These are phyloP conservation scores for Taxidea taxus DNA, from an alignment of 2,113 vertebrate genomes.

Conservation along the genomic window DNA sequence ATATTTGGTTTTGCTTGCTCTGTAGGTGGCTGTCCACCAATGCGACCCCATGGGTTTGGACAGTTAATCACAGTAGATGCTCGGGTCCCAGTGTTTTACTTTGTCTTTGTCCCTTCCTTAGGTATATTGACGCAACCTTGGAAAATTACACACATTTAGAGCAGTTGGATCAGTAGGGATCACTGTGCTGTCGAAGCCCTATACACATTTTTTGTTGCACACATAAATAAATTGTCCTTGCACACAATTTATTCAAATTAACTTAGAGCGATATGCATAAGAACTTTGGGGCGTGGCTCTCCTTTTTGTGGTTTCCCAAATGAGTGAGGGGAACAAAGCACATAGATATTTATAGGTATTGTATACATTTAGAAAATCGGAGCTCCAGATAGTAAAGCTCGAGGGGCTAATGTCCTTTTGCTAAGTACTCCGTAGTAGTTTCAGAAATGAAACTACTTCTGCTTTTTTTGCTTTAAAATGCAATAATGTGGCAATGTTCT, in stretches of 20 bases:
- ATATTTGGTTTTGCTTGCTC: not conserved
- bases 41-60: not conserved
- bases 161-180: not conserved
- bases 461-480: not conserved
- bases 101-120: not conserved
- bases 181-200: not conserved
- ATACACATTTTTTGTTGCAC: not conserved
- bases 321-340: not conserved
- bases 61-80: not conserved
- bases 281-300: not conserved
- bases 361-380: not conserved
- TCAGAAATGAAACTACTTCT: not conserved
- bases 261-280: not conserved
- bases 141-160: not conserved
- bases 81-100: not conserved
- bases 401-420: not conserved
- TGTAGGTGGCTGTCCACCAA: not conserved
- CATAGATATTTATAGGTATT: not conserved
- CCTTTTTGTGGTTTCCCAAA: not conserved
- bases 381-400: not conserved
- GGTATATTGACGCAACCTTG: not conserved
- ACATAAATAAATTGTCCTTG: not conserved
- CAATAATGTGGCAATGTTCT: not conserved
- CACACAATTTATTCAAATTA: not conserved
- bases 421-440: not conserved